Evolutionary conservation across 1,140 invertebrate genomes (phyloP).

Genomic region (Meloidogyne chitwoodi): DNA sequence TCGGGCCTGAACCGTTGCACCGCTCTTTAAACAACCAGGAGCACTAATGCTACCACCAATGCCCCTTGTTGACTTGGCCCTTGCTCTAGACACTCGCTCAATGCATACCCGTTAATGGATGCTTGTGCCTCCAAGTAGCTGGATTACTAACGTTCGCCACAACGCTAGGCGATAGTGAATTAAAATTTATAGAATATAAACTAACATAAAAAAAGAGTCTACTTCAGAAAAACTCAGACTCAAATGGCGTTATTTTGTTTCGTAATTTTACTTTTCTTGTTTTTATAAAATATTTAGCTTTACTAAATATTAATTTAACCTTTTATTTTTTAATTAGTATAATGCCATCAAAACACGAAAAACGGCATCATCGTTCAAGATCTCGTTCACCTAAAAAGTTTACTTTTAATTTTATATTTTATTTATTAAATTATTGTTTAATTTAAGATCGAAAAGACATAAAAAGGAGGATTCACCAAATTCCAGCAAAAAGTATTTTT

Average conservation of each 20-base stretch:
- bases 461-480: not conserved
- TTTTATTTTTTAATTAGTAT: not conserved
- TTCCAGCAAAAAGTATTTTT: not conserved
- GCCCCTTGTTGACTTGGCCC: slow-evolving; percentile 27
- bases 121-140: slow-evolving; percentile 15
- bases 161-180: slow-evolving; percentile 8
- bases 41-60: slow-evolving; percentile 1
- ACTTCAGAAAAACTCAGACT: too few relatives aligned
- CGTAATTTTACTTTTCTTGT: too few relatives aligned
- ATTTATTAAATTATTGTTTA: too few relatives aligned
- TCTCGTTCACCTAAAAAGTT: too few relatives aligned
- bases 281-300: too few relatives aligned
- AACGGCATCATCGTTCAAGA: slow-evolving; percentile 1
- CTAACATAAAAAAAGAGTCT: not conserved
- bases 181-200: not conserved
- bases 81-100: slow-evolving; percentile 21
- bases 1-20: slow-evolving; percentile 28
- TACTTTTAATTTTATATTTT: too few relatives aligned
- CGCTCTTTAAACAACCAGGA: slow-evolving; percentile 28
- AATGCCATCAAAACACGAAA: slow-evolving; percentile 19
- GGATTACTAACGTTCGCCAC: slow-evolving; percentile 16
- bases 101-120: slow-evolving; percentile 15
- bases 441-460: not conserved
- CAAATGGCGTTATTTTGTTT: too few relatives aligned
- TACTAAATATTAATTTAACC: too few relatives aligned